Percentiles rank a stretch among this genome's conserved stretches.
Evolutionary conservation across 2,888 invertebrate genomes (phyloP).

Genomic region (Scaptomyza tumidula): DNA sequence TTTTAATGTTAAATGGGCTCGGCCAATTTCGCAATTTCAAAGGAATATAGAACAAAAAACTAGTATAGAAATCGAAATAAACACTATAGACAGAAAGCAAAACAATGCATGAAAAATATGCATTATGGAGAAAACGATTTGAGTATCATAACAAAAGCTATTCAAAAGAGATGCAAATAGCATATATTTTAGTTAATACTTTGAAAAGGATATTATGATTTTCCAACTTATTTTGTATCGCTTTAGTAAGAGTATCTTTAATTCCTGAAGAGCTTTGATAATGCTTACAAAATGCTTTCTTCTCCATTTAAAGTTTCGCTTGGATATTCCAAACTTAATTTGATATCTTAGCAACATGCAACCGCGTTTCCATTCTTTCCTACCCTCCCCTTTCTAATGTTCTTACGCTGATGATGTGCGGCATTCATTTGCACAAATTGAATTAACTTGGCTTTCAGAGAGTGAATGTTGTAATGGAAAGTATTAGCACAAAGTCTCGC

Average conservation of each 20-base stretch:
- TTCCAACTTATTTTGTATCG: background rate
- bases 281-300: no score
- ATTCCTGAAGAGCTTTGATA: no score
- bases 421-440: conserved; percentile 69
- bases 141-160: background rate
- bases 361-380: background rate
- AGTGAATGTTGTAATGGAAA: conserved; percentile 48
- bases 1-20: conserved; percentile 37
- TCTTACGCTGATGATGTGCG: conserved; percentile 21
- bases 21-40: conserved; percentile 7
- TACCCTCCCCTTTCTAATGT: no score
- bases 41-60: background rate
- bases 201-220: background rate
- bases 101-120: background rate
- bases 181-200: background rate
- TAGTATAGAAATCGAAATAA: conserved; percentile 2
- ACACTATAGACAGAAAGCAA: background rate
- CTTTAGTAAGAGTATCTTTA: no score
- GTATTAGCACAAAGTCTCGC: conserved; percentile 43
- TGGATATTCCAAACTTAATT: conserved; percentile 40
- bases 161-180: background rate
- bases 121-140: background rate
- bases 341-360: conserved; percentile 31
- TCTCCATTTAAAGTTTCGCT: background rate
- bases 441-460: conserved; percentile 61